Base-by-base conservation (phyloP, 2,797 vertebrate species). In the Typhlichthys subterraneus region DNA sequence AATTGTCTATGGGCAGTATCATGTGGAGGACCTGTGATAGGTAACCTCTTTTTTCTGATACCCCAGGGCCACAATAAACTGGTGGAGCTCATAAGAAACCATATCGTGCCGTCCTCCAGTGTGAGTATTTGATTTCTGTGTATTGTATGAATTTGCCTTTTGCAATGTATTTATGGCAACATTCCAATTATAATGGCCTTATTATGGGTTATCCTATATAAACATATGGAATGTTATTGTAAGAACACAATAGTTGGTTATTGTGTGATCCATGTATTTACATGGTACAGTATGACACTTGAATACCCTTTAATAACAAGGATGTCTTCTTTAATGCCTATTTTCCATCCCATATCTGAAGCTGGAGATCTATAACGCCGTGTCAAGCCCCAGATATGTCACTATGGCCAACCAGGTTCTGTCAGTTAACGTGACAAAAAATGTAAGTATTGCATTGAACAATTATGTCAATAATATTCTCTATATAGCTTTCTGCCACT, bases 381-480 rank as follows among this genome's bases (percentile, higher is more conserved):
- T 93, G 61, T 93, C 94, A 0, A 89, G 79, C n/a, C 81, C 85
- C 19, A 81, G 77, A 11, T 63, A 94, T 1, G 73, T 83, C 50
- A 96, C 90, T 33, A 90, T 92, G 91, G 96, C 96, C 31, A 94
- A 95, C 76, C 96, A 99, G 85, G 50, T 92, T 15, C 85, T 99
- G 57, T 79, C 69, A 4, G 89, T 98, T 45, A 96, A 95, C 33
- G 87, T 89, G 48, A 95, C 91, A 0, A 67, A 76, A 52, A 84
- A 74, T 0, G 91, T 91, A 48, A 84, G 87, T 80, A 50, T 1
- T 17, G 13, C 15, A 23, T 29, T 0, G 5, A 5, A 59, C 54
- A 48, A 33, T 11, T 11, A 12, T 14, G 23, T 23, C 23, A 23
- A 23, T 23, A 23, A 42, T 42, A 42, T 42, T 42, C 38, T 42